A percentile compares a stretch with the other conserved stretches of the same genome.
phyloP scores from a whole-genome alignment of 2,113 vertebrate genomes.

The Psophia crepitans region DNA sequence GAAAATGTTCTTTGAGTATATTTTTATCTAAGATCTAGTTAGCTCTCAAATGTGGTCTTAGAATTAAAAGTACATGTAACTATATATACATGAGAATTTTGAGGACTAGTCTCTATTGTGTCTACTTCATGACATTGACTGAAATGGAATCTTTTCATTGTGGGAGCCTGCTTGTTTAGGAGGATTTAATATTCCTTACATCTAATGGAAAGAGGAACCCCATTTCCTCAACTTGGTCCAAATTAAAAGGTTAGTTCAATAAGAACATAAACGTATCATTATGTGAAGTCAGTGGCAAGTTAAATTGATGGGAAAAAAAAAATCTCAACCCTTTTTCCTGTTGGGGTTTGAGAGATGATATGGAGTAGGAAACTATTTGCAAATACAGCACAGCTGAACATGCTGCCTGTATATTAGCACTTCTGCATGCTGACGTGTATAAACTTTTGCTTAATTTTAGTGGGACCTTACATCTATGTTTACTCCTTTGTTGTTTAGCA shows the following conservation, averaged over 20 bases:
- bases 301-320: not conserved
- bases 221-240: not conserved
- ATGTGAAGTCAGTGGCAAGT: not conserved
- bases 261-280: not conserved
- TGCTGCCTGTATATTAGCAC: not conserved
- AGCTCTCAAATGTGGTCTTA: not conserved
- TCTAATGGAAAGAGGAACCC: not conserved
- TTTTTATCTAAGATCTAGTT: not conserved
- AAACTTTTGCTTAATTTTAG: not conserved
- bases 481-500: not conserved
- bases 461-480: not conserved
- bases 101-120: not conserved
- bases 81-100: not conserved
- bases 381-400: not conserved
- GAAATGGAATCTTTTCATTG: not conserved
- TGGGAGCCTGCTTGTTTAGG: not conserved
- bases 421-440: not conserved
- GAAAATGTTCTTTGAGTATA: not conserved
- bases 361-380: not conserved
- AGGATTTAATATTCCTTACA: not conserved
- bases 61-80: not conserved
- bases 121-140: not conserved
- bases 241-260: not conserved
- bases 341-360: not conserved
- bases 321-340: not conserved